Evolutionary conservation across 1,140 invertebrate species (phyloP), one percentile per base, ranked within the genome.

Genomic region (Drosophila ambigua): DNA sequence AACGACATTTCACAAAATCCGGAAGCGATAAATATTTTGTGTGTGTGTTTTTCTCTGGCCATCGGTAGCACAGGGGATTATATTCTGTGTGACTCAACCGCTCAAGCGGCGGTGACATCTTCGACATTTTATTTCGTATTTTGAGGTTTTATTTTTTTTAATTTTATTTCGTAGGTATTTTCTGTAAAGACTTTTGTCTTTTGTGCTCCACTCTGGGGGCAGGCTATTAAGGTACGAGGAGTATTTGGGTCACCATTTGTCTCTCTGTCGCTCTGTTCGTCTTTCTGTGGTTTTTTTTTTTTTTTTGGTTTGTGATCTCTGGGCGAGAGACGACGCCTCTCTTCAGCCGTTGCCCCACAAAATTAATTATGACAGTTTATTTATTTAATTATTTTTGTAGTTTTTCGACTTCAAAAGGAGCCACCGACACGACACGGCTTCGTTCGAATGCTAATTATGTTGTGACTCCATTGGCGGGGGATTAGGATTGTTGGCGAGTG

Each of bases 331-430:
- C 20, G 35, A 62, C 35, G 13, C 35, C 11, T 15, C 39, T 53
- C 51, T 79, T 59, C 62, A 54, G 63, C 72, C 77, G 78, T 63
- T 72, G 83, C 50, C 44, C 48, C 53, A 76, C 82, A 71, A 66
- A 88, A 87, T 87, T 87, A 87, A 87, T 87, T 87, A 88, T 87
- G 83, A 88, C 83, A 87, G 83, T 87, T 87, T 87, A 87, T 87
- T 88, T 88, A 87, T 88, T 83, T 87, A 87, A 88, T 87, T 87
- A 82, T 88, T 83, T 73, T 45, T 49, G 53, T 35, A n/a, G 58
- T 13, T 24, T 13, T 4, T 39, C 5, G 4, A 77, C 64, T 79
- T 88, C 79, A 88, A 88, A 87, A 54, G 4, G 16, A 46, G 23
- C 41, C 13, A 26, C 80, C 79, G 83, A 45, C 65, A 43, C 28